A percentile compares a stretch with the other conserved stretches of the same genome.
Conservation (phyloP, 2,113 vertebrate species). For the Pristiophorus japonicus region DNA sequence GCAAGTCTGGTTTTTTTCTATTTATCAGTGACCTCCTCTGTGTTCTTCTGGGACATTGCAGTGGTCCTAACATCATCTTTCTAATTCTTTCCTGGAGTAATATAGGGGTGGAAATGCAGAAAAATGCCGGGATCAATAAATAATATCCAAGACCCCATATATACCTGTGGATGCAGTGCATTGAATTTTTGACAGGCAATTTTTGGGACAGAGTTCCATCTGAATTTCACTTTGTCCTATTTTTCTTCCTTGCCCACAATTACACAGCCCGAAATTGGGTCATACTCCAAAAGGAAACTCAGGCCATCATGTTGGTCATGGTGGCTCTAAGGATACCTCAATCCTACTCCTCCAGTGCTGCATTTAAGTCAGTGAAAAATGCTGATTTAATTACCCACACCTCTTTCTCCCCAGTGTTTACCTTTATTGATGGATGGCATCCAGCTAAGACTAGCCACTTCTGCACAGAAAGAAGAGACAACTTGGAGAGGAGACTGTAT, state of each 20-base stretch:
- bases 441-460: neutral
- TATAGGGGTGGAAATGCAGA: no score
- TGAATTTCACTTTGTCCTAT: neutral
- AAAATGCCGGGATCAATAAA: no score
- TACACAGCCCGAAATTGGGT: neutral
- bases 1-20: no score
- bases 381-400: neutral
- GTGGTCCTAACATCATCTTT: no score
- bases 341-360: neutral
- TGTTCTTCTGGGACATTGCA: no score
- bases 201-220: no score
- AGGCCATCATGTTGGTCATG: neutral
- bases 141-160: no score
- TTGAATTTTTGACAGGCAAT: no score
- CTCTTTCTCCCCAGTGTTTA: neutral
- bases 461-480: neutral
- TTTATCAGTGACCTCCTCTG: no score
- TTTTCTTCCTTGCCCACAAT: neutral
- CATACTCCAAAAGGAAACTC: neutral
- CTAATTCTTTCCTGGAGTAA: no score
- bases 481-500: neutral
- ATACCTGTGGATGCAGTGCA: no score
- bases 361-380: neutral
- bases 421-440: neutral
- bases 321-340: neutral